Evolutionary conservation across 2,113 vertebrate species (phyloP), one percentile per base, ranked within the genome.

Genomic region (Glaucidium brasilianum): DNA sequence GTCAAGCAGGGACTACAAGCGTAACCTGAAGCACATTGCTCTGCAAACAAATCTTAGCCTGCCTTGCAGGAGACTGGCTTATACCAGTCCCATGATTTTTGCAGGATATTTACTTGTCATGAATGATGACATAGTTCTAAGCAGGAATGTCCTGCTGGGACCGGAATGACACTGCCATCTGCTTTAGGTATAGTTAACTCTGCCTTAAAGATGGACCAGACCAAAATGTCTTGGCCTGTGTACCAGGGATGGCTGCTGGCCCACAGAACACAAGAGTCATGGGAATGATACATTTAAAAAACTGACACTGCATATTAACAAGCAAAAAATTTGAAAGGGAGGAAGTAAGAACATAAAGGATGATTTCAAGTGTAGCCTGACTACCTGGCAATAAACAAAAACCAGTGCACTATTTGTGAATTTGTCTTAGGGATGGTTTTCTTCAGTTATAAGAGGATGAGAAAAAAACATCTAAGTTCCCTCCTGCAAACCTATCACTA

Each of bases 1-100:
- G 84, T 88, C 90, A 95, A 94, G 93, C 91, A 87, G 96, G 81
- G 90, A 88, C 88, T 91, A 90, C 93, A 92, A 91, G 89, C 0
- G 2, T 73, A 95, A 94, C 90, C 92, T 52, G 91, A 92, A 79
- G 90, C 88, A 88, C 25, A 16, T 16, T 49, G 76, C 55, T 94
- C 87, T 95, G 92, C 81, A 97, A 96, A 95, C 89, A 96, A 95
- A 95, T 73, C 93, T 91, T 32, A 94, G 53, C 56, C 85, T 93
- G 76, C 66, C 83, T 95, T 95, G 93, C 47, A 96, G 56, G 39
- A 90, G 62, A 41, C 53, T 47, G 60, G 72, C 84, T 94, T 78
- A 69, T 50, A 89, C 50, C 72, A 92, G 66, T 91, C 37, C n/a
- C 84, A 29, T 25, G 64, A 72, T 88, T 97, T 94, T 84, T 94